Conservation (phyloP, 2,797 vertebrate species). For the Lepidocolaptes lacrymiger region DNA sequence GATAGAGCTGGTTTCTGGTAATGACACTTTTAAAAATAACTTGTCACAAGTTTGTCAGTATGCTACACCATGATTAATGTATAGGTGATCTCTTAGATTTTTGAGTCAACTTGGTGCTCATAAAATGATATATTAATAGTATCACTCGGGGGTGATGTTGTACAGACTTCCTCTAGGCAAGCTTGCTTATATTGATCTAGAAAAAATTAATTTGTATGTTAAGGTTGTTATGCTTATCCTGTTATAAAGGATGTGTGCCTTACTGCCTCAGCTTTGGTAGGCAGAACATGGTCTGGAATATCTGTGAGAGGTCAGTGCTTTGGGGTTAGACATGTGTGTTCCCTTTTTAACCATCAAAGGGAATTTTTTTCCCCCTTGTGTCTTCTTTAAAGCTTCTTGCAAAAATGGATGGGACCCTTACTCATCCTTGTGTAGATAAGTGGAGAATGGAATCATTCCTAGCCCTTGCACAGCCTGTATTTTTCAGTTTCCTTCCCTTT, state of each 20-base stretch:
- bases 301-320: background rate
- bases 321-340: fast-evolving
- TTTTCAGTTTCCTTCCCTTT: background rate
- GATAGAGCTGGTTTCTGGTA: background rate
- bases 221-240: background rate
- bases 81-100: background rate
- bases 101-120: background rate
- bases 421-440: background rate
- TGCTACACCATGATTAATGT: background rate
- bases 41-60: background rate
- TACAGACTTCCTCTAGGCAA: background rate
- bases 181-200: background rate
- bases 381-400: background rate
- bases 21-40: background rate
- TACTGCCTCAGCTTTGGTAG: background rate
- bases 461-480: background rate
- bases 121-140: background rate
- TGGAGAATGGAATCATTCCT: background rate
- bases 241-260: background rate
- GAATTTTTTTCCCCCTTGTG: background rate
- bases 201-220: background rate
- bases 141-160: background rate
- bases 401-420: background rate
- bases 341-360: background rate
- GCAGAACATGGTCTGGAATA: background rate